phyloP scores from a whole-genome alignment of 2,888 invertebrate species.

The Drosophila meridiana region DNA sequence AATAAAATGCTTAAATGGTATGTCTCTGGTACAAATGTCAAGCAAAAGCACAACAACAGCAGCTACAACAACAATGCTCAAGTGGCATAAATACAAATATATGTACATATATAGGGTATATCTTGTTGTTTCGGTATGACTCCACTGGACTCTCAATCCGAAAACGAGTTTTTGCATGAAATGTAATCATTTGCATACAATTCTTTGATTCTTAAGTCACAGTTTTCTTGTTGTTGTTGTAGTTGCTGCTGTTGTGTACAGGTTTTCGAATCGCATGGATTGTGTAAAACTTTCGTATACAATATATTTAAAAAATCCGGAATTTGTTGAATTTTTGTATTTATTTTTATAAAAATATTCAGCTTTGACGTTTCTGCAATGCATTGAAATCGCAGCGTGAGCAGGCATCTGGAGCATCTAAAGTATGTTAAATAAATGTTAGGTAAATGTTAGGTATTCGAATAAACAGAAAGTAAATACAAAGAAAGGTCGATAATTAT shows the following conservation, averaged over 20 bases:
- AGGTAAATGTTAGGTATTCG: neutral
- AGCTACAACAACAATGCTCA: slow-evolving; percentile 21
- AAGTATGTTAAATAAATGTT: neutral
- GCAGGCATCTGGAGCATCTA: neutral
- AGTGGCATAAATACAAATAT: slow-evolving; percentile 16
- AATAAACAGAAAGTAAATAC: slow-evolving; percentile 24
- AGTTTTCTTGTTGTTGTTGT: slow-evolving; percentile 19
- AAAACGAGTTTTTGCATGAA: slow-evolving; percentile 67
- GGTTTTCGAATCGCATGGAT: slow-evolving; percentile 33
- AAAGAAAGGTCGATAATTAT: slow-evolving; percentile 7
- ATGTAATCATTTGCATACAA: slow-evolving; percentile 67
- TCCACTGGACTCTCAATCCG: slow-evolving; percentile 29
- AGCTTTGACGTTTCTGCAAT: slow-evolving; percentile 51
- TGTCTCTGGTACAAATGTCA: slow-evolving; percentile 50
- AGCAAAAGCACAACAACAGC: slow-evolving; percentile 36
- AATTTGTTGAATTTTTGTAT: slow-evolving; percentile 6
- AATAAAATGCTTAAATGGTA: slow-evolving; percentile 41
- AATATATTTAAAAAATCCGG: slow-evolving; percentile 15
- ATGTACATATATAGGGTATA: slow-evolving; percentile 14
- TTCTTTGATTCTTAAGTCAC: slow-evolving; percentile 46
- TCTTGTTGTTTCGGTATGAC: slow-evolving; percentile 26
- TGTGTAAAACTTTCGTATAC: slow-evolving; percentile 25
- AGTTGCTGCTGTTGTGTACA: slow-evolving; percentile 28
- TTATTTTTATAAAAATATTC: neutral
- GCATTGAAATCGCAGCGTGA: slow-evolving; percentile 13